A percentile compares a stretch with the other conserved stretches of the same genome.
Conservation (phyloP, 2,113 vertebrate species). For the Archilochus colubris region DNA sequence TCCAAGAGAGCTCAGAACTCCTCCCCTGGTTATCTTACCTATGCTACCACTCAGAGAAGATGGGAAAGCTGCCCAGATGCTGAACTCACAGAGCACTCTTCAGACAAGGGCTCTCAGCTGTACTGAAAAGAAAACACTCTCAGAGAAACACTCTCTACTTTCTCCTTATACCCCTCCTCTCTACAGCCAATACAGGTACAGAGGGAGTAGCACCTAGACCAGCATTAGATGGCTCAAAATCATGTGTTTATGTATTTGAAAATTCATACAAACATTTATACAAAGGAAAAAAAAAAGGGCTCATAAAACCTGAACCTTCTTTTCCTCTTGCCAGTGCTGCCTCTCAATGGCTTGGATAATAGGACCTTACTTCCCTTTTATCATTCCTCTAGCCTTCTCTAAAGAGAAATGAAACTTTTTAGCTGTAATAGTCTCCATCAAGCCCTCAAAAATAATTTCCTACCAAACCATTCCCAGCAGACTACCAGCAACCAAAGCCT, state of each 20-base stretch:
- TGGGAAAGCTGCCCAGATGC: neutral
- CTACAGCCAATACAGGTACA: neutral
- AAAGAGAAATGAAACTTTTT: neutral
- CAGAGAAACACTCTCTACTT: neutral
- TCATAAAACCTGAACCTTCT: neutral
- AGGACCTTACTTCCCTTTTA: neutral
- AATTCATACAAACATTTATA: neutral
- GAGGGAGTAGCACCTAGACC: neutral
- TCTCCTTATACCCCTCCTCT: neutral
- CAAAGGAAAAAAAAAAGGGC: neutral
- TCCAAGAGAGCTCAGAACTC: neutral
- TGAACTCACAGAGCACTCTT: neutral
- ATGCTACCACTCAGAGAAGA: accelerated
- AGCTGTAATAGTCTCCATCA: neutral
- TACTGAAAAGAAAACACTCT: neutral
- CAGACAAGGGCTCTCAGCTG: neutral
- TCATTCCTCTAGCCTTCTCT: neutral
- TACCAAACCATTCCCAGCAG: neutral
- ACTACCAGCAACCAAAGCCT: neutral
- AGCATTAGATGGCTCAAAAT: neutral
- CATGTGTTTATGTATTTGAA: neutral
- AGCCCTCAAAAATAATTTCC: neutral
- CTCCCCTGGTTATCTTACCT: neutral
- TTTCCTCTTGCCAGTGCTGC: neutral
- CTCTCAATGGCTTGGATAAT: neutral